Evolutionary conservation across 1,140 invertebrate genomes (phyloP).

Genomic region (Pseudomyrmex concolor): DNA sequence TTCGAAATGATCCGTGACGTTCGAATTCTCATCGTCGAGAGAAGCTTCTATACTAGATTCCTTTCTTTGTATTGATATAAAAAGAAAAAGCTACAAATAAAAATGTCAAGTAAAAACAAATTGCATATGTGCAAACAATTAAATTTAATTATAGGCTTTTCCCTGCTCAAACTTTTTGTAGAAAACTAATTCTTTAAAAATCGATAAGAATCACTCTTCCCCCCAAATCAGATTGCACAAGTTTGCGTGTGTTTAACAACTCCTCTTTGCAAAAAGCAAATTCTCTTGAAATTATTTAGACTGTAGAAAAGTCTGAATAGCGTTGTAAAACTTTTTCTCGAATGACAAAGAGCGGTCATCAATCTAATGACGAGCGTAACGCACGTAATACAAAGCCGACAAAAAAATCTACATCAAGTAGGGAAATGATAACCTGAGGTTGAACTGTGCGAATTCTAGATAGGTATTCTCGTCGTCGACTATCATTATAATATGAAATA

Average conservation of each 20-base stretch:
- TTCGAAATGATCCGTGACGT: slow-evolving; percentile 58
- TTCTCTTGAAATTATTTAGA: slow-evolving; percentile 47
- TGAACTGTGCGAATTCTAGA: not conserved
- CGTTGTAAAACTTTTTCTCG: not conserved
- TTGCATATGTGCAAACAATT: no score
- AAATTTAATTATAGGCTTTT: not conserved
- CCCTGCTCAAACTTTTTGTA: not conserved
- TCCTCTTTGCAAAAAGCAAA: slow-evolving; percentile 15
- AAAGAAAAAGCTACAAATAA: slow-evolving; percentile 9
- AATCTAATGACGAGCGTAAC: slow-evolving; percentile 36
- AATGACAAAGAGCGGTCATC: not conserved
- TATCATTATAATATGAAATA: slow-evolving; percentile 72
- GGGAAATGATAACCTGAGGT: slow-evolving; percentile 24
- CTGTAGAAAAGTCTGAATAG: not conserved
- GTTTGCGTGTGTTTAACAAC: slow-evolving; percentile 26
- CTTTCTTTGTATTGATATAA: not conserved
- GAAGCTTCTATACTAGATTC: not conserved
- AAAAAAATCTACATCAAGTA: not conserved
- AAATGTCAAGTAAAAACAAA: not conserved
- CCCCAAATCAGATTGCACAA: slow-evolving; percentile 17
- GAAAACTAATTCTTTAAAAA: not conserved
- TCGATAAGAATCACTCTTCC: slow-evolving; percentile 18
- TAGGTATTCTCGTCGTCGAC: slow-evolving; percentile 21
- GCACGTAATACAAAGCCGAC: not conserved
- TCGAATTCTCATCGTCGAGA: slow-evolving; percentile 30